These are phyloP conservation scores for Tetranychus truncatus DNA, from an alignment of 2,888 invertebrate species.

Conservation along the genomic window DNA sequence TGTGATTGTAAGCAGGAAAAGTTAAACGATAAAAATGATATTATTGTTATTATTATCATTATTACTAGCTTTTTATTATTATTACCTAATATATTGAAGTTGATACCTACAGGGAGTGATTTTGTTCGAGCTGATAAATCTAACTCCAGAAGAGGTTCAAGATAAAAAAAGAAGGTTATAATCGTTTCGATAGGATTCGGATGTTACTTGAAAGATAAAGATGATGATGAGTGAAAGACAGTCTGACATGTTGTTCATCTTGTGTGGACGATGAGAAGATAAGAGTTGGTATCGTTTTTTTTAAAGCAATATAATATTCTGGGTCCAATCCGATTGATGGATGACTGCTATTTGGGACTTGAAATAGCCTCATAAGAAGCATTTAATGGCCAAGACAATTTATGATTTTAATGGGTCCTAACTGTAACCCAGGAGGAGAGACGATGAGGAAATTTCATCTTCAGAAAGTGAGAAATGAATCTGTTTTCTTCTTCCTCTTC, in stretches of 20 bases:
- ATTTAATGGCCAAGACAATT: slow-evolving; percentile 1
- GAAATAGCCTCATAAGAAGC: background rate
- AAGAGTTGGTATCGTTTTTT: background rate
- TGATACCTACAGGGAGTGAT: background rate
- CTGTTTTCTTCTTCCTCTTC: background rate
- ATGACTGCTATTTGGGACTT: background rate
- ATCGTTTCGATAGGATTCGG: background rate
- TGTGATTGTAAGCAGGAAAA: background rate
- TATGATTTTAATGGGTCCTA: background rate
- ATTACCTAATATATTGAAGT: background rate
- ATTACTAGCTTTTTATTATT: background rate
- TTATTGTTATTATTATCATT: background rate
- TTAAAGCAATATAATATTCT: background rate
- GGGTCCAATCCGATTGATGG: background rate
- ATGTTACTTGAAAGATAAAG: background rate
- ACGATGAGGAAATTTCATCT: background rate
- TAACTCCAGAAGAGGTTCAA: background rate
- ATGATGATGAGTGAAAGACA: background rate
- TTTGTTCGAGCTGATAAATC: background rate
- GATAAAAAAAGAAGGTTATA: background rate
- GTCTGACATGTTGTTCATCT: background rate
- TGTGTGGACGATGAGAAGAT: background rate
- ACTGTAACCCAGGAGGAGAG: background rate
- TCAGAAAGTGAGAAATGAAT: background rate
- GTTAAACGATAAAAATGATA: background rate